Percentiles rank a stretch among this genome's conserved stretches.
phyloP scores from a whole-genome alignment of 2,113 vertebrate species.

The Oreochromis niloticus region DNA sequence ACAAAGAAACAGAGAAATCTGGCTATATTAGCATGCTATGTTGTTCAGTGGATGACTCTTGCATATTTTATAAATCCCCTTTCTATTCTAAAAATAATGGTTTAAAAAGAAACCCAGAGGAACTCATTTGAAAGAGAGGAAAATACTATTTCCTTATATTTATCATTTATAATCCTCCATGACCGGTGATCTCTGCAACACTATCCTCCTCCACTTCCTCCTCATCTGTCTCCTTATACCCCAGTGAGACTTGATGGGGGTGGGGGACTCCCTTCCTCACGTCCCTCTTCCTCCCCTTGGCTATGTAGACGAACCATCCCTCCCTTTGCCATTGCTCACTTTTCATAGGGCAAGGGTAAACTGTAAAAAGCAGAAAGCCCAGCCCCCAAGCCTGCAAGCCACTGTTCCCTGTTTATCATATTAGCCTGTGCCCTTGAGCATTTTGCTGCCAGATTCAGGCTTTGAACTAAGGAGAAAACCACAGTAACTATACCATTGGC shows the following conservation, averaged over 20 bases:
- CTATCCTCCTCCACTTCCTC: not conserved
- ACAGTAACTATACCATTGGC: slow-evolving; percentile 32
- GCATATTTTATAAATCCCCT: slow-evolving; percentile 6
- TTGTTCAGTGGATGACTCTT: slow-evolving; percentile 4
- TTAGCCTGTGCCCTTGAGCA: slow-evolving; percentile 60
- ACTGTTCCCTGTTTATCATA: slow-evolving; percentile 59
- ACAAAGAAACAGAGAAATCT: not conserved
- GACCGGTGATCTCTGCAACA: slow-evolving; percentile 40
- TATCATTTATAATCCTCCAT: slow-evolving; percentile 53
- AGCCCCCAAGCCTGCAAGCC: slow-evolving; percentile 5
- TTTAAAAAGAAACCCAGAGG: slow-evolving; percentile 23
- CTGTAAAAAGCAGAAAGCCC: not conserved
- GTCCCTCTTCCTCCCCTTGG: not conserved
- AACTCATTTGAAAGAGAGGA: slow-evolving; percentile 39
- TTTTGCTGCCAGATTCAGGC: slow-evolving; percentile 43
- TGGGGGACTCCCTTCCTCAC: not conserved
- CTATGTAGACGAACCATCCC: not conserved
- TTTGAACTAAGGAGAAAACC: slow-evolving; percentile 49
- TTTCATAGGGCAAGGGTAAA: slow-evolving; percentile 13
- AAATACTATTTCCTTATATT: slow-evolving; percentile 46
- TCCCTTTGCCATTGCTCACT: not conserved
- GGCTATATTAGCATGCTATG: slow-evolving; percentile 14
- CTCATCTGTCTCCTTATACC: not conserved
- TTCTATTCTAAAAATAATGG: slow-evolving; percentile 10
- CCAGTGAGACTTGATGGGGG: not conserved